phyloP scores from a whole-genome alignment of 1,140 invertebrate species.

The Drosophila rufa region DNA sequence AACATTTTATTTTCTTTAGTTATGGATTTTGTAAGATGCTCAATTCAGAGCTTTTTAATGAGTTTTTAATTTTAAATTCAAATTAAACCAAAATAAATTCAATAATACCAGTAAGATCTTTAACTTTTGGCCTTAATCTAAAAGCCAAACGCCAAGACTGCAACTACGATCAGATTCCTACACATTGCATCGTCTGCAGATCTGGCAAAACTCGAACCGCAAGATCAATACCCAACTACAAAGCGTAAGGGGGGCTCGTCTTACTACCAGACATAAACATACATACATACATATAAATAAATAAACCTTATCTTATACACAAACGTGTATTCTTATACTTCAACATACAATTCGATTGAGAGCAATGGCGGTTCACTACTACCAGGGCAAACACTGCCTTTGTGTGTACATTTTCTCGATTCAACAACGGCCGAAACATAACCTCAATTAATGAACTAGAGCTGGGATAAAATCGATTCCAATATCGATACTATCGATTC shows the following conservation, averaged over 20 bases:
- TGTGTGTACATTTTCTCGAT: too few species aligned
- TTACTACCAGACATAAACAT: constrained; percentile 28
- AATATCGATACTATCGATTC: too few species aligned
- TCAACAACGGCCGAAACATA: too few species aligned
- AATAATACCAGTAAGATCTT: background rate
- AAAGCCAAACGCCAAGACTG: background rate
- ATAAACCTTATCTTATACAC: constrained; percentile 50
- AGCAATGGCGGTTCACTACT: too few species aligned
- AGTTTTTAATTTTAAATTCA: too few species aligned
- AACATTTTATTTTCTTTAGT: too few species aligned
- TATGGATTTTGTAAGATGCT: background rate
- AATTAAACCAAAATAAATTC: too few species aligned
- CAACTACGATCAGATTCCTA: constrained; percentile 21
- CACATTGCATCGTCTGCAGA: background rate
- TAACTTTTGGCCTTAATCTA: background rate
- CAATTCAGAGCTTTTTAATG: too few species aligned
- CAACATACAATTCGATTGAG: background rate
- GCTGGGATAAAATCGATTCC: too few species aligned
- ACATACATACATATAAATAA: constrained; percentile 27
- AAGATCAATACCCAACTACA: constrained; percentile 16
- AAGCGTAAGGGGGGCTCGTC: constrained; percentile 56
- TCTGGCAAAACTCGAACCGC: constrained; percentile 57
- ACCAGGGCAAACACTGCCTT: too few species aligned
- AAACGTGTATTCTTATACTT: constrained; percentile 2
- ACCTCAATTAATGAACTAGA: too few species aligned